Conservation (phyloP, 2,888 invertebrate genomes). For the Uloborus plumipes region DNA sequence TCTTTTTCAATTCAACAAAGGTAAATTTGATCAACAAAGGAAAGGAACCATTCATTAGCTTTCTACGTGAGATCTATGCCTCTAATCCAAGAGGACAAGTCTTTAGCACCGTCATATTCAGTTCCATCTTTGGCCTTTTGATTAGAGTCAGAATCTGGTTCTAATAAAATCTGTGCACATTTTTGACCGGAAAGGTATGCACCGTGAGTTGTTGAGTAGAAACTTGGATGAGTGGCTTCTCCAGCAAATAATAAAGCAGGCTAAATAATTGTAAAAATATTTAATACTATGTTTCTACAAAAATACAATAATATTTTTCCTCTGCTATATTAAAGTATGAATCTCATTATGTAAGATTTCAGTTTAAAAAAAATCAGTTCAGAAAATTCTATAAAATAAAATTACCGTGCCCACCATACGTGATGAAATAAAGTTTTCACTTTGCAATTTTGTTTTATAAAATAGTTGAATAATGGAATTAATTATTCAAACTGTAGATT, state of each 20-base stretch:
- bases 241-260: conserved; percentile 91
- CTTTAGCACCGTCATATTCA: conserved; percentile 23
- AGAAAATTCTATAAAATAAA: too few relatives aligned
- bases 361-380: too few relatives aligned
- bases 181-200: conserved; percentile 89
- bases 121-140: conserved; percentile 20
- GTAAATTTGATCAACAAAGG: too few relatives aligned
- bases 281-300: not conserved
- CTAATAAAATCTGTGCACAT: conserved; percentile 75
- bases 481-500: not conserved
- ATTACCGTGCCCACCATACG: too few relatives aligned
- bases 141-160: conserved; percentile 45
- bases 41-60: too few relatives aligned
- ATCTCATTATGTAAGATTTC: too few relatives aligned
- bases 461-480: not conserved
- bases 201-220: conserved; percentile 95
- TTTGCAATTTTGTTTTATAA: not conserved
- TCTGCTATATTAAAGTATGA: not conserved
- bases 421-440: not conserved
- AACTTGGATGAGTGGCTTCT: conserved; percentile 93
- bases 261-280: conserved; percentile 73
- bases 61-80: conserved; percentile 58
- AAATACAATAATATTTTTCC: too few relatives aligned
- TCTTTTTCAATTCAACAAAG: too few relatives aligned
- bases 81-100: conserved; percentile 62